Evolutionary conservation across 2,888 invertebrate species (phyloP).

Genomic region (Formica aserva): DNA sequence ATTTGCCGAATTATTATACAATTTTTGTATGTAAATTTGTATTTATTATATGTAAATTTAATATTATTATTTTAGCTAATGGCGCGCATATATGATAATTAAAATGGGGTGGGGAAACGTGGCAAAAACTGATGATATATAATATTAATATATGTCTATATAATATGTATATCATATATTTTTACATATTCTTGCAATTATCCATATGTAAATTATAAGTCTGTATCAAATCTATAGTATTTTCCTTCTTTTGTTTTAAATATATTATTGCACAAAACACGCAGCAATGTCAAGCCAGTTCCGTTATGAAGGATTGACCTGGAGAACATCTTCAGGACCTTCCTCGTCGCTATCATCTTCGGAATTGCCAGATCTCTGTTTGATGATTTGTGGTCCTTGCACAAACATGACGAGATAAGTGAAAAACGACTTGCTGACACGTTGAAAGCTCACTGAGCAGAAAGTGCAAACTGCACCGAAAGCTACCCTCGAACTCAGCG

Average conservation of each 20-base stretch:
- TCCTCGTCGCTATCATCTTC: slow-evolving; percentile 82
- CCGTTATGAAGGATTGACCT: slow-evolving; percentile 74
- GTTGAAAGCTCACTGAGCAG: slow-evolving; percentile 25
- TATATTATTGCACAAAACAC: background rate
- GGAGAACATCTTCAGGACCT: slow-evolving; percentile 82
- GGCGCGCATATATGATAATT: background rate
- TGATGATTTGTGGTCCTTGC: slow-evolving; percentile 77
- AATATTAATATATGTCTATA: background rate
- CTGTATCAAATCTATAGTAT: background rate
- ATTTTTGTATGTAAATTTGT: background rate
- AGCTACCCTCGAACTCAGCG: slow-evolving; percentile 38
- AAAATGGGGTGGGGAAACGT: background rate
- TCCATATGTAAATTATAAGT: background rate
- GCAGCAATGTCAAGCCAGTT: background rate
- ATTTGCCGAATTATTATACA: background rate
- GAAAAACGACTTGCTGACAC: slow-evolving; percentile 30
- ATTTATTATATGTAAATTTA: background rate
- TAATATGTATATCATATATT: background rate
- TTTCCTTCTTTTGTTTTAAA: background rate
- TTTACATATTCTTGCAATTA: background rate
- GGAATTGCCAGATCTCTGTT: slow-evolving; percentile 79
- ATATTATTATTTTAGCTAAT: background rate
- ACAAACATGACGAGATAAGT: slow-evolving; percentile 79
- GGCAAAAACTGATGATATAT: background rate
- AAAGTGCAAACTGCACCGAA: slow-evolving; percentile 30